A percentile compares a stretch with the other conserved stretches of the same genome.
Conservation (phyloP, 2,797 vertebrate genomes). For the Catamblyrhynchus diadema region DNA sequence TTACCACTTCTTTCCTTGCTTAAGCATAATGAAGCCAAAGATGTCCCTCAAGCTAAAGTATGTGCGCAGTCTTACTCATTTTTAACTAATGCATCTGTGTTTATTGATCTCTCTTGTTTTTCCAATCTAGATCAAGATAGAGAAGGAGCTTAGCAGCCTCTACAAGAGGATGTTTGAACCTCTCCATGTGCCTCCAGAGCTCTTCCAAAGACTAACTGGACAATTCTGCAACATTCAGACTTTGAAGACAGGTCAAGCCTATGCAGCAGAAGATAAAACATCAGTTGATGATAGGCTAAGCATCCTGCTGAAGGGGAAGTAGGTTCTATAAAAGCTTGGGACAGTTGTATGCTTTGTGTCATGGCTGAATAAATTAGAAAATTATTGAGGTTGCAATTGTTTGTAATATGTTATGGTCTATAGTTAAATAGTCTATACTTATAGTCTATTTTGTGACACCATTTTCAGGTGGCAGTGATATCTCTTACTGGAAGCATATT, state of each 20-base stretch:
- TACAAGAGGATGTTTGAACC: slow-evolving; percentile 96
- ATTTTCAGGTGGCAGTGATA: background rate
- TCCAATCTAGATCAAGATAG: slow-evolving; percentile 90
- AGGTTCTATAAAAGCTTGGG: slow-evolving; percentile 58
- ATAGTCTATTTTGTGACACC: background rate
- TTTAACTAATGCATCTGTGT: background rate
- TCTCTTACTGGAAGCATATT: background rate
- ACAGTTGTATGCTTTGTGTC: background rate
- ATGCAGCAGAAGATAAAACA: slow-evolving; percentile 95
- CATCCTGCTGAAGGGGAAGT: slow-evolving; percentile 97
- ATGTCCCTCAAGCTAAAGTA: background rate
- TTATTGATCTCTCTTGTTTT: background rate
- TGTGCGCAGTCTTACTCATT: background rate
- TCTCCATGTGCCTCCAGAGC: slow-evolving; percentile 88
- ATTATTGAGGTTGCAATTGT: background rate
- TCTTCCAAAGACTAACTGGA: slow-evolving; percentile 93
- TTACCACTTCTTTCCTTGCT: background rate
- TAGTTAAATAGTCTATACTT: background rate
- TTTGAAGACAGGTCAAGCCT: slow-evolving; percentile 88
- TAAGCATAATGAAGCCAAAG: background rate
- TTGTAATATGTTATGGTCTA: background rate
- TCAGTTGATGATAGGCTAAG: slow-evolving; percentile 95
- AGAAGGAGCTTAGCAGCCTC: slow-evolving; percentile 87
- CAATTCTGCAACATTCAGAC: slow-evolving; percentile 96
- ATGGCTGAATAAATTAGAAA: background rate